A percentile compares a stretch with the other conserved stretches of the same genome.
phyloP scores from a whole-genome alignment of 2,113 vertebrate species.

The Scopus umbretta region DNA sequence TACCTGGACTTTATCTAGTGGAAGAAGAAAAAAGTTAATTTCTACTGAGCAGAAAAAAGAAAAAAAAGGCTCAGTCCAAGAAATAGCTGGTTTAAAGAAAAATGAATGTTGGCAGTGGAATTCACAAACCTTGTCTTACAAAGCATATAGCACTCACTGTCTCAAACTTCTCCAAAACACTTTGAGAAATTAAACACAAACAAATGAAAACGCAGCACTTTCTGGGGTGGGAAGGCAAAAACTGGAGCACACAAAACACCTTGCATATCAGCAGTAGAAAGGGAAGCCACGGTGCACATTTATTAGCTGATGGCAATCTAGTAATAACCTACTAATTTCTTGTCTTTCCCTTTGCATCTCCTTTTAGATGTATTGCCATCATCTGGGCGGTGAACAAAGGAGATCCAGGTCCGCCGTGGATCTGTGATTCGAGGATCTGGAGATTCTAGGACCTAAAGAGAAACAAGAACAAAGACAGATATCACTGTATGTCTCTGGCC shows the following conservation, averaged over 20 bases:
- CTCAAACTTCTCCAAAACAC: neutral
- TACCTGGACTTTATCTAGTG: neutral
- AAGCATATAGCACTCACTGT: neutral
- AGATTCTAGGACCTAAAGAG: conserved; percentile 73
- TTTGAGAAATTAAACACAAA: neutral
- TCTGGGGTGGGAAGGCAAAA: neutral
- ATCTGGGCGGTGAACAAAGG: conserved; percentile 87
- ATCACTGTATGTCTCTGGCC: neutral
- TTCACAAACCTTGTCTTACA: neutral
- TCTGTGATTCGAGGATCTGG: conserved; percentile 78
- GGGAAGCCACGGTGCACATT: neutral
- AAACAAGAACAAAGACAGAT: neutral
- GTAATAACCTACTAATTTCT: conserved; percentile 78
- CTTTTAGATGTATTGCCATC: conserved; percentile 76
- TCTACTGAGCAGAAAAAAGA: neutral
- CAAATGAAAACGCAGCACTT: fast-evolving
- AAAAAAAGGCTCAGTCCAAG: neutral
- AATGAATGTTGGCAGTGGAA: neutral
- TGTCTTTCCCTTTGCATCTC: conserved; percentile 81
- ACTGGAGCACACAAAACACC: neutral
- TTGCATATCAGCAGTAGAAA: neutral
- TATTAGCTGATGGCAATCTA: neutral
- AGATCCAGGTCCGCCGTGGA: conserved; percentile 89
- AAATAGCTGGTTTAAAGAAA: neutral
- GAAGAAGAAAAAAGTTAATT: neutral